Conservation (phyloP, 2,888 invertebrate species). For the Automeris io region DNA sequence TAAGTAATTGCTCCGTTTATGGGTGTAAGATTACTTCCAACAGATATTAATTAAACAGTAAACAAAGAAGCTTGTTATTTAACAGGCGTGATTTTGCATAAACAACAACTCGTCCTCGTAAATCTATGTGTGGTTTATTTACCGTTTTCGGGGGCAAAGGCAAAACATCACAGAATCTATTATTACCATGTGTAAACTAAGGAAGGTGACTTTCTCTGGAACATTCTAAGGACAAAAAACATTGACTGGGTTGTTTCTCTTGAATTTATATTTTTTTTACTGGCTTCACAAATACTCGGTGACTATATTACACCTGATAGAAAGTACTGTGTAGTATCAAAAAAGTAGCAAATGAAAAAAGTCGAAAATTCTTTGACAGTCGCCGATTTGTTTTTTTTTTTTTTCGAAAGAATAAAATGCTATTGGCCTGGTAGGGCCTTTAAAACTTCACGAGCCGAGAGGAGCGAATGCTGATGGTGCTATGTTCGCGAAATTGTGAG, state of each 20-base stretch:
- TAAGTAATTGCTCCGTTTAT: no score
- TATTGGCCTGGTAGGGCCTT: no score
- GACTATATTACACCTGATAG: no score
- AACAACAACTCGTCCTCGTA: neutral
- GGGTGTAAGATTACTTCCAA: neutral
- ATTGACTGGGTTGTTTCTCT: neutral
- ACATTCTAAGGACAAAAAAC: neutral
- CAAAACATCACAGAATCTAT: neutral
- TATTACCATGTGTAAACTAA: neutral
- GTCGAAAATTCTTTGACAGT: no score
- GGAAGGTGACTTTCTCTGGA: neutral
- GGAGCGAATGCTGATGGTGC: no score
- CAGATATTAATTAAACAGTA: neutral
- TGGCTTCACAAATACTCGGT: no score
- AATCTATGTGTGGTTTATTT: neutral
- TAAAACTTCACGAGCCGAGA: no score
- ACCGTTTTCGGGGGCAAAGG: neutral
- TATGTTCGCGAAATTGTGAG: no score
- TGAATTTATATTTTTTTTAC: neutral
- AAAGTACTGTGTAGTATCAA: no score
- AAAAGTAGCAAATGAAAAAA: no score
- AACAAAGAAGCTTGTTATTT: neutral
- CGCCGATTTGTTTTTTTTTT: no score
- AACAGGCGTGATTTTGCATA: neutral
- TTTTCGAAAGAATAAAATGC: no score